phyloP scores from a whole-genome alignment of 2,113 vertebrate genomes.

The Myotis yumanensis region DNA sequence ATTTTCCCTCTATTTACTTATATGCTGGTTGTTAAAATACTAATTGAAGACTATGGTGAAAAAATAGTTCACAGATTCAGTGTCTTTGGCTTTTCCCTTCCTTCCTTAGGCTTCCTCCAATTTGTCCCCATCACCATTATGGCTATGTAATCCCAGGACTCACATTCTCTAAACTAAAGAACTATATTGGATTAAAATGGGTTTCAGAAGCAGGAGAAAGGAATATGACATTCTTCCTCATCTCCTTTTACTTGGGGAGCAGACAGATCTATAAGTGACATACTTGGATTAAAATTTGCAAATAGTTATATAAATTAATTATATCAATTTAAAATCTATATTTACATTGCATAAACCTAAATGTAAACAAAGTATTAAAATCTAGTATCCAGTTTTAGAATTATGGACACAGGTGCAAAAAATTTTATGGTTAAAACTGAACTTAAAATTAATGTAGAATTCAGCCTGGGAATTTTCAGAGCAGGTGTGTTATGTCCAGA shows the following conservation, averaged over 20 bases:
- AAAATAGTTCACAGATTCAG: not conserved
- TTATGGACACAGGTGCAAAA: conserved; percentile 52
- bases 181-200: not conserved
- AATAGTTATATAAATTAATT: not conserved
- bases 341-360: not conserved
- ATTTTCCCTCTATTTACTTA: not conserved
- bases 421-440: conserved; percentile 65
- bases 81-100: not conserved
- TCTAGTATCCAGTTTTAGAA: conserved; percentile 52
- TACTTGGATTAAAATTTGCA: not conserved
- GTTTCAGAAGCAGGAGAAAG: not conserved
- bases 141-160: not conserved
- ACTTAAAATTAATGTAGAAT: conserved; percentile 44
- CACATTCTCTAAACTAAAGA: not conserved
- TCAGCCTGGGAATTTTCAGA: not conserved
- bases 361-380: conserved; percentile 63
- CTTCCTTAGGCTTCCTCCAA: not conserved
- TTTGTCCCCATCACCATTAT: not conserved
- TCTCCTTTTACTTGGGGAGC: not conserved
- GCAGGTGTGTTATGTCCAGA: conserved; percentile 7
- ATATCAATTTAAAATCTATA: too few relatives aligned
- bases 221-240: not conserved
- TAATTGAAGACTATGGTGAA: not conserved
- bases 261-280: not conserved
- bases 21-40: not conserved